Evolutionary conservation across 2,797 vertebrate genomes (phyloP).

Genomic region (Pristis pectinata): DNA sequence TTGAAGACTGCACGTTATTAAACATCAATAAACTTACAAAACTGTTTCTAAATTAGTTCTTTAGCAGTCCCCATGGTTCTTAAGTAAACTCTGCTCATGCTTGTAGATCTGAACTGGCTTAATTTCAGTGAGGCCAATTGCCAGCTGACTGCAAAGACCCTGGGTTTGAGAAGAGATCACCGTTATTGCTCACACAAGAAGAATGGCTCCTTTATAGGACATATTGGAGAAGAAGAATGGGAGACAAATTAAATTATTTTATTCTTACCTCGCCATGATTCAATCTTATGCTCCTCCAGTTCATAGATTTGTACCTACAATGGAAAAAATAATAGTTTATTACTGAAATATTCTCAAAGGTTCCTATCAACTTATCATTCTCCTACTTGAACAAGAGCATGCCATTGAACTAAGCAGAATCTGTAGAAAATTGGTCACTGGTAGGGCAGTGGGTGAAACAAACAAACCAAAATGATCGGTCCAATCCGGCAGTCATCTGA

Average conservation of each 20-base stretch:
- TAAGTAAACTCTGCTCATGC: not conserved
- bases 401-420: not conserved
- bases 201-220: not conserved
- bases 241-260: not conserved
- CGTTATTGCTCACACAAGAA: not conserved
- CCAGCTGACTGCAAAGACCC: not conserved
- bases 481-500: not conserved
- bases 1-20: not conserved
- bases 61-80: not conserved
- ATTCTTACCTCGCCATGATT: constrained; percentile 90
- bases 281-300: constrained; percentile 96
- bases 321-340: constrained; percentile 21
- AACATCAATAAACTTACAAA: not conserved
- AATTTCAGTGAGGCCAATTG: not conserved
- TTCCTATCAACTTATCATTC: not conserved
- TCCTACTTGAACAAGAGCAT: not conserved
- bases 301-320: constrained; percentile 97
- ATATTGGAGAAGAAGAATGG: not conserved
- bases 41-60: not conserved
- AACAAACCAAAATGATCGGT: not conserved
- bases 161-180: not conserved
- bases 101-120: not conserved
- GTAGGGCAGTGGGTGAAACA: not conserved
- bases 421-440: not conserved
- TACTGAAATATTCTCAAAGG: not conserved